phyloP scores from a whole-genome alignment of 2,888 invertebrate species.

The Oxyteleia sp. region DNA sequence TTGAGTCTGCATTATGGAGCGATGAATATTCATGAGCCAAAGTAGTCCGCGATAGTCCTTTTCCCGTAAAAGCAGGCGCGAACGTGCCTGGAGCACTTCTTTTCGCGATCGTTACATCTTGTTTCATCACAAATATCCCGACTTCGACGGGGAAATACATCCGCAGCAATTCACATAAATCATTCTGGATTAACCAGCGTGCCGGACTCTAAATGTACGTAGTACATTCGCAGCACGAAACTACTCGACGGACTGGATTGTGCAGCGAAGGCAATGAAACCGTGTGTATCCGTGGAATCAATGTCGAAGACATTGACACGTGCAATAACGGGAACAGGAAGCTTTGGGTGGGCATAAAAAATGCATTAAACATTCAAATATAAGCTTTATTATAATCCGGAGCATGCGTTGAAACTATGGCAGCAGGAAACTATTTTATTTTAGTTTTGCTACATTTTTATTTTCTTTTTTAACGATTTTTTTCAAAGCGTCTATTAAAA shows the following conservation, averaged over 20 bases:
- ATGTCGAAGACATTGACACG: slow-evolving; percentile 53
- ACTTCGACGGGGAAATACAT: slow-evolving; percentile 74
- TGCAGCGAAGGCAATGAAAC: slow-evolving; percentile 46
- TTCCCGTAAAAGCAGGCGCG: too few relatives aligned
- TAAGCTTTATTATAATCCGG: slow-evolving; percentile 13
- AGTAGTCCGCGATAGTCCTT: too few relatives aligned
- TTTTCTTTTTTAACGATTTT: too few relatives aligned
- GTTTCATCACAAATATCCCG: too few relatives aligned
- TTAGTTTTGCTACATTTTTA: too few relatives aligned
- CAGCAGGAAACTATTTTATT: too few relatives aligned
- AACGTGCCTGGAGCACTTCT: too few relatives aligned
- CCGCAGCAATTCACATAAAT: slow-evolving; percentile 72
- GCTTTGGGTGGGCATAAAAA: background rate
- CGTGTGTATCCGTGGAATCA: slow-evolving; percentile 39
- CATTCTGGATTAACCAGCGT: slow-evolving; percentile 76
- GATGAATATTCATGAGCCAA: too few relatives aligned
- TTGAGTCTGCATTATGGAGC: too few relatives aligned
- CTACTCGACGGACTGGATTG: slow-evolving; percentile 51
- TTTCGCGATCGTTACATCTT: too few relatives aligned
- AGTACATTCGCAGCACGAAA: slow-evolving; percentile 54
- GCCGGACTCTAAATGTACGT: slow-evolving; percentile 76
- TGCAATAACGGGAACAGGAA: slow-evolving; percentile 27
- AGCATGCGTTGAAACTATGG: too few relatives aligned
- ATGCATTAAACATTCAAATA: slow-evolving; percentile 39
- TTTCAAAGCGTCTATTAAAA: too few relatives aligned